Conservation (phyloP, 2,113 vertebrate species). For the Ciconia stormi region DNA sequence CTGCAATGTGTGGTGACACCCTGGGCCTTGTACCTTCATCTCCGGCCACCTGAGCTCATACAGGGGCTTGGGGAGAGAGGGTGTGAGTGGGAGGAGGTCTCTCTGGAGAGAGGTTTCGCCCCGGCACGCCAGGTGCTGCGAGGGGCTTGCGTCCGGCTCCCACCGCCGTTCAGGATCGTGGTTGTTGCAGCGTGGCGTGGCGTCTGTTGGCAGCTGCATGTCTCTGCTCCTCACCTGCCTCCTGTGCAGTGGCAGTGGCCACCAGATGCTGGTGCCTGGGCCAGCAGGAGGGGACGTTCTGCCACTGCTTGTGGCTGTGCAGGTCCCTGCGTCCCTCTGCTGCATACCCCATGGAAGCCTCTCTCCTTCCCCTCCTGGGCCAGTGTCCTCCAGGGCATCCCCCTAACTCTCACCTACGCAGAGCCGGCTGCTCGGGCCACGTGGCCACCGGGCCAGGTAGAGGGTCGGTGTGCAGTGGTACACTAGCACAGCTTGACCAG, state of each 20-base stretch:
- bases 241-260: background rate
- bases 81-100: background rate
- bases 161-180: accelerated
- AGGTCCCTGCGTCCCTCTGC: background rate
- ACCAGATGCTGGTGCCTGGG: background rate
- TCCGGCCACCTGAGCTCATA: background rate
- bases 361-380: background rate
- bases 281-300: background rate
- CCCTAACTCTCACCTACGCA: background rate
- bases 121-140: accelerated
- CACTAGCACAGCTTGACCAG: background rate
- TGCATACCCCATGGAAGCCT: background rate
- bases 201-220: background rate
- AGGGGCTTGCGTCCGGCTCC: background rate
- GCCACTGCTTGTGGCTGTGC: background rate
- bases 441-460: background rate
- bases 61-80: background rate
- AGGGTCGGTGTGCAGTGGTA: background rate
- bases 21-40: background rate
- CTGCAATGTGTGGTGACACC: background rate
- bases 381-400: accelerated
- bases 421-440: background rate
- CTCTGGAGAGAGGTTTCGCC: background rate
- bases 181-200: background rate
- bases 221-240: background rate